phyloP scores from a whole-genome alignment of 2,113 vertebrate genomes.

The Manacus vitellinus region DNA sequence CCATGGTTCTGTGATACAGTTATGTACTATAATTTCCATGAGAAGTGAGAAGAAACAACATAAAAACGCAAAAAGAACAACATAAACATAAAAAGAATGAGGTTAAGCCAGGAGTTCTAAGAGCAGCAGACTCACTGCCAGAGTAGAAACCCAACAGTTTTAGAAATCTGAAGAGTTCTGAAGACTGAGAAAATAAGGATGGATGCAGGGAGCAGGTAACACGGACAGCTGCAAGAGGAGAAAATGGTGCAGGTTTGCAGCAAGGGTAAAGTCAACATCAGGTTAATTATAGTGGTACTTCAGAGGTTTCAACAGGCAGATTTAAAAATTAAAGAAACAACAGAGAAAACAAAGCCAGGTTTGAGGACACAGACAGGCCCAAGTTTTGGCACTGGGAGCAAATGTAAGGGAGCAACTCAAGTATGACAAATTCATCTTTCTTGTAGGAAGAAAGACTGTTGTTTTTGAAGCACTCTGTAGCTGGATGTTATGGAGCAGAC shows the following conservation, averaged over 20 bases:
- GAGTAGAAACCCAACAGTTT: neutral
- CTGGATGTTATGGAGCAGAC: neutral
- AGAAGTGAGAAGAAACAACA: neutral
- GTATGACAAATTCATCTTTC: neutral
- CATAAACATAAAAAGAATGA: neutral
- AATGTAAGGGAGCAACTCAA: neutral
- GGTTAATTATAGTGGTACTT: neutral
- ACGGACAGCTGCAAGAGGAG: neutral
- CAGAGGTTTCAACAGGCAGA: neutral
- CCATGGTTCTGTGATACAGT: neutral
- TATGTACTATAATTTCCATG: neutral
- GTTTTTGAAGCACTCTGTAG: conserved; percentile 3
- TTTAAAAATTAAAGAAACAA: neutral
- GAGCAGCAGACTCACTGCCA: neutral
- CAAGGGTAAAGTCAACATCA: neutral
- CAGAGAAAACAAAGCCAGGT: neutral
- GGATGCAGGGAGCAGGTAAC: neutral
- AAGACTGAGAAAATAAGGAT: neutral
- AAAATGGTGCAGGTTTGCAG: neutral
- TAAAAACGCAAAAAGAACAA: too few relatives aligned
- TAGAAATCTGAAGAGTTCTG: neutral
- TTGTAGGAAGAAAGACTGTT: neutral
- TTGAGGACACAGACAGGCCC: neutral
- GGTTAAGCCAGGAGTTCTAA: neutral
- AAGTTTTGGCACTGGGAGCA: neutral